Evolutionary conservation across 2,888 invertebrate species (phyloP).

Genomic region (Yponomeuta evonymella): DNA sequence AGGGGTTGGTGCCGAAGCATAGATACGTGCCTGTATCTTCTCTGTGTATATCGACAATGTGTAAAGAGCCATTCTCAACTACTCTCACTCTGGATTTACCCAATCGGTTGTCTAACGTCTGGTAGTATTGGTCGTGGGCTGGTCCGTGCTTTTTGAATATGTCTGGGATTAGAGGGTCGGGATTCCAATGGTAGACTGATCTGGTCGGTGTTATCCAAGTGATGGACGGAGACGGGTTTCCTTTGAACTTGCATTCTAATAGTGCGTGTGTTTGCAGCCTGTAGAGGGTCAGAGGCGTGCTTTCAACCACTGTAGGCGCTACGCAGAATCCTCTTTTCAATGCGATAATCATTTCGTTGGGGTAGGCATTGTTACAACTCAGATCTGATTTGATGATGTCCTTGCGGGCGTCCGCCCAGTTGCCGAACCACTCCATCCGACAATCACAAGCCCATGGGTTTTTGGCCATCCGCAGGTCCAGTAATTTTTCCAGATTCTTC

Average conservation of each 20-base stretch:
- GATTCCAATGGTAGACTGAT: conserved; percentile 85
- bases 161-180: conserved; percentile 80
- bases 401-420: conserved; percentile 69
- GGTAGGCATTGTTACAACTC: conserved; percentile 80
- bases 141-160: conserved; percentile 80
- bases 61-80: conserved; percentile 86
- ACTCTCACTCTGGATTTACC: conserved; percentile 77
- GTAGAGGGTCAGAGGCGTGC: conserved; percentile 79
- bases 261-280: conserved; percentile 80
- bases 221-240: conserved; percentile 86
- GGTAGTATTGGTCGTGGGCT: conserved; percentile 74
- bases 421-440: conserved; percentile 85
- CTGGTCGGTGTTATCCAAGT: conserved; percentile 90
- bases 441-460: conserved; percentile 94
- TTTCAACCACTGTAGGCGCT: conserved; percentile 76
- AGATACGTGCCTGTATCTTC: conserved; percentile 90
- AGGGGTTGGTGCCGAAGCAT: conserved; percentile 90
- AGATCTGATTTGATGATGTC: conserved; percentile 75
- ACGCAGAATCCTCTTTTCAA: conserved; percentile 83
- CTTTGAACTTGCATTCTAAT: conserved; percentile 85
- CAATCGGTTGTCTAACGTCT: conserved; percentile 51
- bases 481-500: conserved; percentile 77
- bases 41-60: conserved; percentile 81
- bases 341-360: conserved; percentile 82
- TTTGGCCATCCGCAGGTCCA: conserved; percentile 79